Conservation (phyloP, 1,140 invertebrate species). For the Cotesia typhae region DNA sequence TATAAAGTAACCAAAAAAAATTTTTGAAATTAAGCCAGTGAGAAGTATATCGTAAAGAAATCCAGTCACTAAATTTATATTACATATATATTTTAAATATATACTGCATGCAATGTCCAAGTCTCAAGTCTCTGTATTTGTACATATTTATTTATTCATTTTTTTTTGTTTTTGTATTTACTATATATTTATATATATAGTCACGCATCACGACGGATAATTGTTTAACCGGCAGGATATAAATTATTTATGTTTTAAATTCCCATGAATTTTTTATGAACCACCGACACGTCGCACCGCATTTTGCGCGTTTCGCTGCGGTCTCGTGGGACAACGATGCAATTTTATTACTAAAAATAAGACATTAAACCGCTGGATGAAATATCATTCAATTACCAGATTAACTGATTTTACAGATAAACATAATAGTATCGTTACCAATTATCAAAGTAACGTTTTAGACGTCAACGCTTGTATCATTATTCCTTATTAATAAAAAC, state of each 20-base stretch:
- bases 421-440: no score
- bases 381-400: constrained; percentile 22
- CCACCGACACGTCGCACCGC: constrained; percentile 35
- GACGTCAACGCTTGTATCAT: no score
- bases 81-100: background rate
- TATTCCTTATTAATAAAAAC: no score
- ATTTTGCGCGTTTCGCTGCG: constrained; percentile 32
- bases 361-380: constrained; percentile 32
- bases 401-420: no score
- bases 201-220: constrained; percentile 28
- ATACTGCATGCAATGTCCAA: constrained; percentile 7
- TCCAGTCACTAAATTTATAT: constrained; percentile 28
- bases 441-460: no score
- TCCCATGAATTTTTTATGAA: constrained; percentile 44
- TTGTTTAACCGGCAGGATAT: constrained; percentile 37
- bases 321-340: background rate
- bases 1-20: background rate
- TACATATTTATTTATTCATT: no score
- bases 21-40: constrained; percentile 1
- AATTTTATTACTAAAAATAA: constrained; percentile 32
- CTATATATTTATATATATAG: constrained; percentile 12
- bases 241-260: constrained; percentile 43
- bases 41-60: constrained; percentile 42
- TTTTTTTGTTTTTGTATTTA: background rate
- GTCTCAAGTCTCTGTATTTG: no score